A percentile compares a stretch with the other conserved stretches of the same genome.
phyloP scores from a whole-genome alignment of 2,888 invertebrate species.

The Phalera bucephala region DNA sequence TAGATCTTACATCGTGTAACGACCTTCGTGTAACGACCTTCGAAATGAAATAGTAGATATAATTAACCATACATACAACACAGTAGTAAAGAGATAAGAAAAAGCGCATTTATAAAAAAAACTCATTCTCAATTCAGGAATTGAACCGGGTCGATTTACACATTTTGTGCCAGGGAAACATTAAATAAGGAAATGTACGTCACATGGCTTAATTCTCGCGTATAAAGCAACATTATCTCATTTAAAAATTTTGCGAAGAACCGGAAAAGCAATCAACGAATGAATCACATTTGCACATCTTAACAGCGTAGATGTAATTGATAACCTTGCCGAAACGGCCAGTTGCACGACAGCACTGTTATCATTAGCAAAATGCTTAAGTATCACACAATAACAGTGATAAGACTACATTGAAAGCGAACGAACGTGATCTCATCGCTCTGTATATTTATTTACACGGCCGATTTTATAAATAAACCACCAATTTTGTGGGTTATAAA shows the following conservation, averaged over 20 bases:
- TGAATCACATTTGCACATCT: not conserved
- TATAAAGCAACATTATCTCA: not conserved
- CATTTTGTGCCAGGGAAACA: no score
- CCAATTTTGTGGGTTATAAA: constrained; percentile 11
- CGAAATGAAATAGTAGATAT: no score
- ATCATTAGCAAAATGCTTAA: constrained; percentile 28
- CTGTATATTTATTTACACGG: not conserved
- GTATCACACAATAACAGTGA: constrained; percentile 18
- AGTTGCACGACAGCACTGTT: constrained; percentile 6
- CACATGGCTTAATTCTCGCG: no score
- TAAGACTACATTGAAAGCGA: constrained; percentile 15
- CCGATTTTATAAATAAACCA: constrained; percentile 18
- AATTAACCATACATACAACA: no score
- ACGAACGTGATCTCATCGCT: constrained; percentile 19
- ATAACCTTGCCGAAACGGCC: not conserved
- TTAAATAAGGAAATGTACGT: no score
- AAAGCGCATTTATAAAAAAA: no score
- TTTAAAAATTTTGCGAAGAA: not conserved
- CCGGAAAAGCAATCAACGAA: not conserved
- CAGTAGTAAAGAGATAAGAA: no score
- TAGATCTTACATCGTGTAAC: no score
- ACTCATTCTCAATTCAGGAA: no score
- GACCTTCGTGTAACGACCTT: no score
- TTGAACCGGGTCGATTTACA: no score
- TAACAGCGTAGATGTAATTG: not conserved